Percentiles rank a stretch among this genome's conserved stretches.
Evolutionary conservation across 92 coral and sea anemone species (phyloP).

Genomic region (Paragorgia papillata): DNA sequence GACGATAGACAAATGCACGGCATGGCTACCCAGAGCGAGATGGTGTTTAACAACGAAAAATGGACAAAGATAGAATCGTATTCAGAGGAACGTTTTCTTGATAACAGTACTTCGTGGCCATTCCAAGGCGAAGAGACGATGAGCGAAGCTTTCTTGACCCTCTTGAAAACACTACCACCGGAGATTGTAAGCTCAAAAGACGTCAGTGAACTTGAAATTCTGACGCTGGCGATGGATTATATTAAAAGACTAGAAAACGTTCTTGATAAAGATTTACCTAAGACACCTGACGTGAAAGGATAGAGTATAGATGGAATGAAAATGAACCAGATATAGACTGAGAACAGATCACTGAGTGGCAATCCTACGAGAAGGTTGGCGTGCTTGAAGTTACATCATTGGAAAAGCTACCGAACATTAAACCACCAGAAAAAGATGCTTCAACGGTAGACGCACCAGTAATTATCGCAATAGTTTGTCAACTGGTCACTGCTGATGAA

Average conservation of each 20-base stretch:
- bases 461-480: no score
- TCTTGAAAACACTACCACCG: slow-evolving; percentile 18
- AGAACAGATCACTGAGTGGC: no score
- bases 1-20: not conserved
- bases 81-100: slow-evolving; percentile 9
- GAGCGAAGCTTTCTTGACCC: slow-evolving; percentile 25
- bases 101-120: slow-evolving; percentile 16
- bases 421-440: no score
- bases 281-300: not conserved
- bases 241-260: slow-evolving; percentile 41
- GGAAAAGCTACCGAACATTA: no score
- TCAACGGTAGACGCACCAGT: no score
- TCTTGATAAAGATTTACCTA: not conserved
- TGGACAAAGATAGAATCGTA: slow-evolving; percentile 9
- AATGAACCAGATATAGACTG: no score
- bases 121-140: slow-evolving; percentile 42
- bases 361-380: no score
- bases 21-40: slow-evolving; percentile 28
- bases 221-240: slow-evolving; percentile 31
- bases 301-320: no score
- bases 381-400: no score
- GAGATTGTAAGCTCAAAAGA: slow-evolving; percentile 38
- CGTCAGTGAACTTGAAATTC: slow-evolving; percentile 35
- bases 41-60: slow-evolving; percentile 5
- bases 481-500: no score